A percentile compares a stretch with the other conserved stretches of the same genome.
Conservation (phyloP, 2,113 vertebrate genomes). For the Phalacrocorax carbo region DNA sequence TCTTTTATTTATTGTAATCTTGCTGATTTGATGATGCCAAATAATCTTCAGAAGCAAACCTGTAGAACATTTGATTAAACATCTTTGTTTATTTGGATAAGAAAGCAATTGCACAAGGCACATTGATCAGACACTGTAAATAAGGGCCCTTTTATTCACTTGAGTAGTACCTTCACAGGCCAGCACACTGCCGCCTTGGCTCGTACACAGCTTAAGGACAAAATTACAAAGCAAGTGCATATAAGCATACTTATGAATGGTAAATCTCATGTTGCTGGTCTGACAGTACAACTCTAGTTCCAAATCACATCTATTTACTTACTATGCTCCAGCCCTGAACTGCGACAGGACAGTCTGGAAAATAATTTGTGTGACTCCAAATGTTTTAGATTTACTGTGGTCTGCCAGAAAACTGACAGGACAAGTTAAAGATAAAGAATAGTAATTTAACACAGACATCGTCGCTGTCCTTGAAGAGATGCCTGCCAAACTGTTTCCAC, state of each 20-base stretch:
- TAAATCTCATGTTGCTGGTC: not conserved
- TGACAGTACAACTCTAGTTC: not conserved
- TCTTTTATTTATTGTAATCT: not conserved
- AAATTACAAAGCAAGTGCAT: not conserved
- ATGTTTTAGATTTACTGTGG: slow-evolving; percentile 49
- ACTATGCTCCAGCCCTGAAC: not conserved
- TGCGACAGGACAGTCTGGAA: slow-evolving; percentile 30
- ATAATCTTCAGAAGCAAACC: not conserved
- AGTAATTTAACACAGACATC: slow-evolving; percentile 36
- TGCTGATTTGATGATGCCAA: not conserved
- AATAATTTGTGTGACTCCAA: slow-evolving; percentile 33
- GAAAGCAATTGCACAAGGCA: not conserved
- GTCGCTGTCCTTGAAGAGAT: slow-evolving; percentile 14
- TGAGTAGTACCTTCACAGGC: not conserved
- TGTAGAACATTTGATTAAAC: not conserved
- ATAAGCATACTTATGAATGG: not conserved
- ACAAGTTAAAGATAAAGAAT: slow-evolving; percentile 56
- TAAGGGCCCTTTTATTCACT: not conserved
- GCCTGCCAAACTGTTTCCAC: not conserved
- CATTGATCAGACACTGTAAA: not conserved
- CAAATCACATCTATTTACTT: slow-evolving; percentile 20
- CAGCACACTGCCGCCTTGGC: fast-evolving
- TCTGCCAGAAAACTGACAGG: slow-evolving; percentile 54
- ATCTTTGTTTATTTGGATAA: not conserved
- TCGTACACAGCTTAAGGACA: not conserved